A percentile compares a stretch with the other conserved stretches of the same genome.
These are phyloP conservation scores for Myoxocephalus aenaeus DNA, from an alignment of 2,797 vertebrate species.

Conservation along the genomic window DNA sequence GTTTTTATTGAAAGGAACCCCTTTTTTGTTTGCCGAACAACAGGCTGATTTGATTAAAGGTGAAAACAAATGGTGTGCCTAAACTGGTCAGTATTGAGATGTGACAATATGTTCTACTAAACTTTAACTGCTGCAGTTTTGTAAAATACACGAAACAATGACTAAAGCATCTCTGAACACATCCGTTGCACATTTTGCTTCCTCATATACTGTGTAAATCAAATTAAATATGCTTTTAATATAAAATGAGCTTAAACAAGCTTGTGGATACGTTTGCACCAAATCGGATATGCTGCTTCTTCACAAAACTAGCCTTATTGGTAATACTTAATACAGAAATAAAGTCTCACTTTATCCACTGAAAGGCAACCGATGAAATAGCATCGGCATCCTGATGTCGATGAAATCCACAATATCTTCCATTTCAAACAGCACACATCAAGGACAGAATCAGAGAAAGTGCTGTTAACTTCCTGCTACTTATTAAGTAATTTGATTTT, in stretches of 20 bases:
- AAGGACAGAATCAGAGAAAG: constrained; percentile 14
- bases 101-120: not conserved
- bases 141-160: not conserved
- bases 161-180: not conserved
- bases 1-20: not conserved
- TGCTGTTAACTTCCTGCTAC: not conserved
- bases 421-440: constrained; percentile 50
- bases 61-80: not conserved
- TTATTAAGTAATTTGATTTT: constrained; percentile 18
- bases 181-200: not conserved
- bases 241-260: not conserved
- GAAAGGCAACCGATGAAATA: constrained; percentile 37
- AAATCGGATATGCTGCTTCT: constrained; percentile 28
- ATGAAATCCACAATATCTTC: constrained; percentile 52
- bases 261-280: constrained; percentile 7
- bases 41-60: not conserved
- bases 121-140: not conserved
- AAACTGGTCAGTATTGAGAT: not conserved
- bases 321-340: constrained; percentile 41
- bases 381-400: constrained; percentile 46
- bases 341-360: constrained; percentile 40
- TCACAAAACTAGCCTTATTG: constrained; percentile 18
- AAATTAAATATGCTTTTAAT: constrained; percentile 8
- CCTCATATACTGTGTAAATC: not conserved
- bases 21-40: not conserved